Base-by-base conservation (phyloP, 2,888 invertebrate species). In the Spatulosminthurus flaviceps region DNA sequence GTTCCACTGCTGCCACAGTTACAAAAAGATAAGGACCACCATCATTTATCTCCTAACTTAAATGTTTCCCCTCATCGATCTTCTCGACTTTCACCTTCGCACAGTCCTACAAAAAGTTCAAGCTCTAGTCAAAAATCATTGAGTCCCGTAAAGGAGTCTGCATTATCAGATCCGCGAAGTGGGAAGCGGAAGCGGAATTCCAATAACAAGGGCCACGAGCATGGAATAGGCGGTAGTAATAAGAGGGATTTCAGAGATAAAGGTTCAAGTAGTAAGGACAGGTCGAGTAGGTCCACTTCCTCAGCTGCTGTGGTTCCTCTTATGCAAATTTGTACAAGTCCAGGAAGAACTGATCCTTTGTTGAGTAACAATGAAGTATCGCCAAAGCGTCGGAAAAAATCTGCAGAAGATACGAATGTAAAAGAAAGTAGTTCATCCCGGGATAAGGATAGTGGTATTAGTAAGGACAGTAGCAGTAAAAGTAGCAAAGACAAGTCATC, bases 381-480 rank as follows among this genome's bases (percentile, higher is more conserved):
- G 1, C 19, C 66, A 2, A 78, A 78, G 28, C 28, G 78, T 24
- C 60, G 78, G 28, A 75, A 64, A 22, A 66, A 67, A 67, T 77
- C 77, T 22, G 19, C 21, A 5, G 77, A 67, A 26, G 11, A 26
- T 19, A 28, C 16, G 22, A 19, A 26, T 26, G 60, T 1, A 22
- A 79, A 82, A 77, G 70, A 61, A 9, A 78, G 78, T 26, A 64
- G 21, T 4, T 34, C 67, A 24, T 16, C 51, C 51, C 16, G 51
- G 42, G 42, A 42, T 24, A 71, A n/a, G 11, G 71, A 41, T 41
- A 41, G 13, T n/a, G n/a, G n/a, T n/a, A n/a, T n/a, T n/a, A n/a
- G n/a, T n/a, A 41, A 13, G 9, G 13, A 41, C 41, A 41, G 13
- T 9, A 13, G 41, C 7, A n/a, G 64, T 9, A 64, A 26, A 64